Evolutionary conservation across 2,113 vertebrate genomes (phyloP).

Genomic region (Bostrychus sinensis): DNA sequence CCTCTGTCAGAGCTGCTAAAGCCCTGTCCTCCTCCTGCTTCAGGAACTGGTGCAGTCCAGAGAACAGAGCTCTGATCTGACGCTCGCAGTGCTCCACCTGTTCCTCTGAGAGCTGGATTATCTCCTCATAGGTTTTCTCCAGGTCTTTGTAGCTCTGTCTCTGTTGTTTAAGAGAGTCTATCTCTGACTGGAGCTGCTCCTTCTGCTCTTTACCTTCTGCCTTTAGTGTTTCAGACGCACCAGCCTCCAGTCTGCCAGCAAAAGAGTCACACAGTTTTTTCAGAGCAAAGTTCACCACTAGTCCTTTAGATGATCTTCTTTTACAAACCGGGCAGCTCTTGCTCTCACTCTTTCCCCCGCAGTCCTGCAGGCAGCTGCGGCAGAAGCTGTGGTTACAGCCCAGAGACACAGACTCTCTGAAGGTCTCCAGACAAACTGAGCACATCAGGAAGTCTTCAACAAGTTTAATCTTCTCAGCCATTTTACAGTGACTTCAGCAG

Average conservation of each 20-base stretch:
- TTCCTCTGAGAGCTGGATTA: slow-evolving; percentile 16
- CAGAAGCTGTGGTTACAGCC: slow-evolving; percentile 17
- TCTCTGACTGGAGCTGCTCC: slow-evolving; percentile 34
- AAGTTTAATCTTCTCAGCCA: too few species aligned
- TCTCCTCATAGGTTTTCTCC: slow-evolving; percentile 17
- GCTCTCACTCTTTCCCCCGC: not conserved
- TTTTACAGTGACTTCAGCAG: too few species aligned
- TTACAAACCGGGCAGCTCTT: slow-evolving; percentile 5
- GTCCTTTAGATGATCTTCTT: not conserved
- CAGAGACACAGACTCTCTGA: slow-evolving; percentile 32
- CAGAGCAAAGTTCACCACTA: slow-evolving; percentile 11
- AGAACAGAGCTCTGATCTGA: slow-evolving; percentile 36
- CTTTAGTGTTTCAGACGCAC: slow-evolving; percentile 2
- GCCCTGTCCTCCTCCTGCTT: slow-evolving; percentile 21
- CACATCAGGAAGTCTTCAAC: slow-evolving; percentile 11
- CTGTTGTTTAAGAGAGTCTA: slow-evolving; percentile 40
- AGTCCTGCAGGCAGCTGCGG: not conserved
- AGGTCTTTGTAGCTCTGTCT: slow-evolving; percentile 22
- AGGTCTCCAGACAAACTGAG: slow-evolving; percentile 16
- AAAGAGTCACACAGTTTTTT: not conserved
- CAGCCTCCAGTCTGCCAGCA: not conserved
- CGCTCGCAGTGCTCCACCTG: slow-evolving; percentile 17
- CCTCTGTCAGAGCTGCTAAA: slow-evolving; percentile 27
- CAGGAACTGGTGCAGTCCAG: slow-evolving; percentile 37
- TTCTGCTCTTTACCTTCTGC: slow-evolving; percentile 26